A percentile compares a stretch with the other conserved stretches of the same genome.
phyloP scores from a whole-genome alignment of 2,113 vertebrate genomes.

The Mormyrus lacerda region DNA sequence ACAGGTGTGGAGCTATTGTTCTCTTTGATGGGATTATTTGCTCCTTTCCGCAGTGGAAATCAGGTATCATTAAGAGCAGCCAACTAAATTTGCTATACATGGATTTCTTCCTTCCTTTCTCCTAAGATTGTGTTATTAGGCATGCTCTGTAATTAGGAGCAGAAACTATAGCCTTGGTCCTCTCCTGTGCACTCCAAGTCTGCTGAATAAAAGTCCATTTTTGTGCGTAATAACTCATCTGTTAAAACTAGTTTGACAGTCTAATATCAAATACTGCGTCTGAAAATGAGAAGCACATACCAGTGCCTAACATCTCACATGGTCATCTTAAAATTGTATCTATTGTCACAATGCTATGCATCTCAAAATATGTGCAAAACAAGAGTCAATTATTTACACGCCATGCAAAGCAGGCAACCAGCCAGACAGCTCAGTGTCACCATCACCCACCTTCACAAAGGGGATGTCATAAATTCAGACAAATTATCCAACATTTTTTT shows the following conservation, averaged over 20 bases:
- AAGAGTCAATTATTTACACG: background rate
- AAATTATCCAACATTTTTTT: background rate
- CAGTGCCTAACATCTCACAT: background rate
- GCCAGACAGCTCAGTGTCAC: background rate
- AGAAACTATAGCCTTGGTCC: constrained; percentile 53
- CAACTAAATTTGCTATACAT: constrained; percentile 54
- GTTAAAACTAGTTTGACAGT: background rate
- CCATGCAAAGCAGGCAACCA: background rate
- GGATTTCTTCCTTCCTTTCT: background rate
- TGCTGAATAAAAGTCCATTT: constrained; percentile 26
- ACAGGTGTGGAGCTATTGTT: constrained; percentile 66
- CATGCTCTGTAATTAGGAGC: constrained; percentile 67
- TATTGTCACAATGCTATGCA: background rate
- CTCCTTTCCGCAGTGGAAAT: constrained; percentile 53
- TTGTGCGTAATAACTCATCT: background rate
- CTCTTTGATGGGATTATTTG: constrained; percentile 68
- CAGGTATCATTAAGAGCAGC: constrained; percentile 61
- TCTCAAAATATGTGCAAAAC: background rate
- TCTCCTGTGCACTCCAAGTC: constrained; percentile 50
- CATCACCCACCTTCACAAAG: background rate
- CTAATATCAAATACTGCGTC: background rate
- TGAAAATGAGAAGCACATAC: background rate
- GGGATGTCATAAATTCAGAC: background rate
- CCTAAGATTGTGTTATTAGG: constrained; percentile 60
- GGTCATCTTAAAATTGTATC: background rate